Evolutionary conservation across 1,140 invertebrate genomes (phyloP).

Genomic region (Caenorhabditis briggsae): DNA sequence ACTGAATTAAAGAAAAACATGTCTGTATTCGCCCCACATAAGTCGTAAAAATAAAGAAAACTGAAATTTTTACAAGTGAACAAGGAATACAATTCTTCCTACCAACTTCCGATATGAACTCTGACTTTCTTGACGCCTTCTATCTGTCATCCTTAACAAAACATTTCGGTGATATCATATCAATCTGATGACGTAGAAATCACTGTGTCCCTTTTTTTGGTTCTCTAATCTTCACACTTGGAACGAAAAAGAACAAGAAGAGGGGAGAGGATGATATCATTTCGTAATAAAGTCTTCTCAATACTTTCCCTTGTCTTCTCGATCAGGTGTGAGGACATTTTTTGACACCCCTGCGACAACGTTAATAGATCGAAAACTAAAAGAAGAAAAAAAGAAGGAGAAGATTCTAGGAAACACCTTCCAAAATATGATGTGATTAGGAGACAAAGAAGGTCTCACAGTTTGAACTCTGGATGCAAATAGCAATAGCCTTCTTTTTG

Average conservation of each 20-base stretch:
- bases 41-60: neutral
- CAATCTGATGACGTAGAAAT: constrained; percentile 26
- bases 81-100: neutral
- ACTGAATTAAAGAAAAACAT: too few species aligned
- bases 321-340: constrained; percentile 49
- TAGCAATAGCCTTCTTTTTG: neutral
- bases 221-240: constrained; percentile 24
- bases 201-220: neutral
- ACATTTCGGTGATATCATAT: constrained; percentile 21
- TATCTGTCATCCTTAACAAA: neutral
- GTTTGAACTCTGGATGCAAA: constrained; percentile 34
- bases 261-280: constrained; percentile 8
- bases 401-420: neutral
- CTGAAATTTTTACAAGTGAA: neutral
- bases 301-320: neutral
- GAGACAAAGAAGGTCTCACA: neutral
- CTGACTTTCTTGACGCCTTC: neutral
- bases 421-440: neutral
- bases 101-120: constrained; percentile 14
- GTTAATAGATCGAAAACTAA: constrained; percentile 10
- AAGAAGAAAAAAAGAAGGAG: neutral
- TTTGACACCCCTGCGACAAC: constrained; percentile 38
- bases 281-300: constrained; percentile 18
- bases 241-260: constrained; percentile 15
- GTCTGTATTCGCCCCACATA: too few species aligned